phyloP scores from a whole-genome alignment of 2,113 vertebrate species.

The Laterallus jamaicensis region DNA sequence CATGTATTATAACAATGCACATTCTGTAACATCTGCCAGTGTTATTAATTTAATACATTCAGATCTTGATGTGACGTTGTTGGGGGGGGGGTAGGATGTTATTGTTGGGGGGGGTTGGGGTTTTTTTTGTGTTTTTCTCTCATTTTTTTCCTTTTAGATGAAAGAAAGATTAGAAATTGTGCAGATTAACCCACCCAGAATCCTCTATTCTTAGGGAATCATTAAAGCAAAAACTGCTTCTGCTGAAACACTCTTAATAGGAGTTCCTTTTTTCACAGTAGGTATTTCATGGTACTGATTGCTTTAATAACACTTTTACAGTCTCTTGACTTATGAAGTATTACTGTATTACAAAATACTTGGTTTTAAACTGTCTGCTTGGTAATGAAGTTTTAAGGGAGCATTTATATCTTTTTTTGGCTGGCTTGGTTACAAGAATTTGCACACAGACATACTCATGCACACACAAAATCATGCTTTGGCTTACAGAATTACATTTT shows the following conservation, averaged over 20 bases:
- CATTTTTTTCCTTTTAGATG: not conserved
- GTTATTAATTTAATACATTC: slow-evolving; percentile 19
- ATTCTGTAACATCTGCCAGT: slow-evolving; percentile 12
- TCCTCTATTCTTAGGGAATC: slow-evolving; percentile 45
- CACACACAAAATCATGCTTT: not conserved
- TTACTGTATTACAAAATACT: slow-evolving; percentile 51
- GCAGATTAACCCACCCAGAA: slow-evolving; percentile 60
- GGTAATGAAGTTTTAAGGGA: slow-evolving; percentile 64
- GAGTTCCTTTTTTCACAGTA: slow-evolving; percentile 25
- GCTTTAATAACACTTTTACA: slow-evolving; percentile 55
- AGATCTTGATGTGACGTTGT: not conserved
- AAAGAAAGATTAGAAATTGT: slow-evolving; percentile 58
- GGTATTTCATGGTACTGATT: slow-evolving; percentile 62
- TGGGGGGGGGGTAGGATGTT: not conserved
- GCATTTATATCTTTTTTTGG: not conserved
- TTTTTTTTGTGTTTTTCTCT: not conserved
- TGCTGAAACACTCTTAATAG: slow-evolving; percentile 50
- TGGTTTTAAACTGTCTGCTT: slow-evolving; percentile 38
- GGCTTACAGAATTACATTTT: slow-evolving; percentile 46
- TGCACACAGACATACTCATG: not conserved
- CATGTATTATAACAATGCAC: slow-evolving; percentile 11
- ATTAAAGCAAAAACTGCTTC: slow-evolving; percentile 69
- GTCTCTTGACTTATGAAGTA: slow-evolving; percentile 55
- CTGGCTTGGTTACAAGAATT: slow-evolving; percentile 25
- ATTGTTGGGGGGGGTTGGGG: not conserved